phyloP scores from a whole-genome alignment of 1,140 invertebrate species.

The Panulirus ornatus region DNA sequence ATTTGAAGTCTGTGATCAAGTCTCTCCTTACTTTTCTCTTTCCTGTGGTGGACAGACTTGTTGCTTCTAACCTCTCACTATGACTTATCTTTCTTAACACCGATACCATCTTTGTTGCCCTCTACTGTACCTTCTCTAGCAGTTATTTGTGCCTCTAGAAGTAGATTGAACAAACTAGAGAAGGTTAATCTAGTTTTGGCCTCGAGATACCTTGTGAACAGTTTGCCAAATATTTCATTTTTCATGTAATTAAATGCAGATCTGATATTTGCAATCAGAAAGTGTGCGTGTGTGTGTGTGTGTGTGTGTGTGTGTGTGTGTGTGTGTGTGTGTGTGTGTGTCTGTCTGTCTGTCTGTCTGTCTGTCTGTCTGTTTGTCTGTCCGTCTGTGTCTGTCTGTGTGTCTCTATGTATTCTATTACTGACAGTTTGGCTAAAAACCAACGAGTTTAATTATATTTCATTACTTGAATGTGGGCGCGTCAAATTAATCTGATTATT shows the following conservation, averaged over 20 bases:
- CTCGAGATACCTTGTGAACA: neutral
- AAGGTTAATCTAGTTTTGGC: neutral
- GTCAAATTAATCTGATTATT: neutral
- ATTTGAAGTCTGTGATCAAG: neutral
- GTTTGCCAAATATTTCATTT: neutral
- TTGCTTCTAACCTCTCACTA: neutral
- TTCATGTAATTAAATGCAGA: neutral
- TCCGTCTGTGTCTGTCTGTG: too few relatives aligned
- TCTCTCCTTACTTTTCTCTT: neutral
- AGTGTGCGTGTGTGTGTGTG: conserved; percentile 29
- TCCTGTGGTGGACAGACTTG: neutral
- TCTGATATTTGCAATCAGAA: neutral
- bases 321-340: conserved; percentile 16
- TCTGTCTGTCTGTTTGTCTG: too few relatives aligned
- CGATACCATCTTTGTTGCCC: neutral
- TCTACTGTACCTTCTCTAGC: neutral
- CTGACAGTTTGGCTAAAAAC: neutral
- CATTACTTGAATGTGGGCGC: neutral
- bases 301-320: conserved; percentile 27
- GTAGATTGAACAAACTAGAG: too few relatives aligned
- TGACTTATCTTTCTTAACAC: neutral
- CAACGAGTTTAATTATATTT: neutral
- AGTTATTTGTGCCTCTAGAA: too few relatives aligned
- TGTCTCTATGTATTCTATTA: neutral
- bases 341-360: neutral